These are phyloP conservation scores for Nesoenas mayeri DNA, from an alignment of 2,113 vertebrate genomes.

Conservation along the genomic window DNA sequence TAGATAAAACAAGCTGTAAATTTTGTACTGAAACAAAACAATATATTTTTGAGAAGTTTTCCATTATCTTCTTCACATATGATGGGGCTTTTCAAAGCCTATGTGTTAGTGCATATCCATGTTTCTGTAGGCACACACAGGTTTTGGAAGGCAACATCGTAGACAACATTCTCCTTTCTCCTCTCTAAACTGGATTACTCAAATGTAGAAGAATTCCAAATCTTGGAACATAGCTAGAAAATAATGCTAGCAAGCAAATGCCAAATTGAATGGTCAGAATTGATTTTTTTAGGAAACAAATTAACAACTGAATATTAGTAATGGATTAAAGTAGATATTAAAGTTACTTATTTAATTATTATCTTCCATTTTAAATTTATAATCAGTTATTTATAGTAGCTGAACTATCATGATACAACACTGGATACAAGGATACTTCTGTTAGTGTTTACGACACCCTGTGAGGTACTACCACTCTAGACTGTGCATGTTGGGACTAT, in stretches of 20 bases:
- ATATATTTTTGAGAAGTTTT: neutral
- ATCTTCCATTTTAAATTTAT: neutral
- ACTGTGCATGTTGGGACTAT: neutral
- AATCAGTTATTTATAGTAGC: neutral
- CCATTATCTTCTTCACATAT: neutral
- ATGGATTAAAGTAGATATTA: neutral
- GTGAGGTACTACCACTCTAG: neutral
- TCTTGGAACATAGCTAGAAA: neutral
- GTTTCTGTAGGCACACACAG: neutral
- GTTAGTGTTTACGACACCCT: neutral
- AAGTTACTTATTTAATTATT: neutral
- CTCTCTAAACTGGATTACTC: neutral
- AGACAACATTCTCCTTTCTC: neutral
- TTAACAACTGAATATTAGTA: neutral
- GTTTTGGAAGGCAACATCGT: neutral
- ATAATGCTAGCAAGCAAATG: neutral
- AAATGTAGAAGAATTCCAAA: neutral
- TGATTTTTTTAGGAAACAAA: neutral
- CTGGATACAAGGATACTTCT: neutral
- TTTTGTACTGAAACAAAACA: neutral
- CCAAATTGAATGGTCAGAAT: neutral
- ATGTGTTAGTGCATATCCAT: neutral
- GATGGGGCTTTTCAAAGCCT: neutral
- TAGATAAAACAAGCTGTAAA: neutral
- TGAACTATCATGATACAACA: neutral